Conservation (phyloP, 2,113 vertebrate species). For the Syngnathus typhle region DNA sequence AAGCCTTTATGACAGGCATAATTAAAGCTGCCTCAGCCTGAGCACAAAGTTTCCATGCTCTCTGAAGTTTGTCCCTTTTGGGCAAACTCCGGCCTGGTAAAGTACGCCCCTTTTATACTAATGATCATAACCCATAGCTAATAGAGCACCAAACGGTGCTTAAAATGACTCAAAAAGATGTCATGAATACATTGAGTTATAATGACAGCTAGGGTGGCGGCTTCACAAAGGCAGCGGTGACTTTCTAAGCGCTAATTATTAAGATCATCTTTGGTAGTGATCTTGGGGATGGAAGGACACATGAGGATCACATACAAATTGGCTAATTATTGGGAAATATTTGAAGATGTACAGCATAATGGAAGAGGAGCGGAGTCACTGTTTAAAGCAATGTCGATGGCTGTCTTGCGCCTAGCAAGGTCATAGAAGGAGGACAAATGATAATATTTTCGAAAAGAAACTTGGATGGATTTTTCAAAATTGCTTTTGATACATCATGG, state of each 20-base stretch:
- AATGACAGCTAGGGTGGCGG: slow-evolving; percentile 44
- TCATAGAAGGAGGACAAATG: neutral
- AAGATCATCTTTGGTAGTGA: slow-evolving; percentile 54
- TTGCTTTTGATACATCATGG: neutral
- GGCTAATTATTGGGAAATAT: slow-evolving; percentile 1
- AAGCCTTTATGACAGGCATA: slow-evolving; percentile 47
- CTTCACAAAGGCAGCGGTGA: slow-evolving; percentile 27
- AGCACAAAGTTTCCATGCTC: slow-evolving; percentile 39
- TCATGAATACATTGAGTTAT: slow-evolving; percentile 58
- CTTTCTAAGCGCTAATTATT: slow-evolving; percentile 52
- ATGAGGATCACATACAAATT: slow-evolving; percentile 45
- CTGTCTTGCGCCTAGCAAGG: neutral
- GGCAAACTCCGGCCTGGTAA: slow-evolving; percentile 44
- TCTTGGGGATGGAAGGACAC: slow-evolving; percentile 34
- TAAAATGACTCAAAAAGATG: slow-evolving; percentile 53
- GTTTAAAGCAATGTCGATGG: neutral
- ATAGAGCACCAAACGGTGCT: slow-evolving; percentile 59
- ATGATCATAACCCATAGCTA: slow-evolving; percentile 59
- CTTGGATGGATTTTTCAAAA: neutral
- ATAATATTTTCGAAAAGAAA: neutral
- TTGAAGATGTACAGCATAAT: neutral
- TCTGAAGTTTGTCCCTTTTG: slow-evolving; percentile 56
- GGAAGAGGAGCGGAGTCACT: neutral
- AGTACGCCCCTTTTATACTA: slow-evolving; percentile 60
- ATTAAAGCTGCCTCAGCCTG: slow-evolving; percentile 61